phyloP scores from a whole-genome alignment of 2,797 vertebrate genomes.

The Myioborus melanocephalus region DNA sequence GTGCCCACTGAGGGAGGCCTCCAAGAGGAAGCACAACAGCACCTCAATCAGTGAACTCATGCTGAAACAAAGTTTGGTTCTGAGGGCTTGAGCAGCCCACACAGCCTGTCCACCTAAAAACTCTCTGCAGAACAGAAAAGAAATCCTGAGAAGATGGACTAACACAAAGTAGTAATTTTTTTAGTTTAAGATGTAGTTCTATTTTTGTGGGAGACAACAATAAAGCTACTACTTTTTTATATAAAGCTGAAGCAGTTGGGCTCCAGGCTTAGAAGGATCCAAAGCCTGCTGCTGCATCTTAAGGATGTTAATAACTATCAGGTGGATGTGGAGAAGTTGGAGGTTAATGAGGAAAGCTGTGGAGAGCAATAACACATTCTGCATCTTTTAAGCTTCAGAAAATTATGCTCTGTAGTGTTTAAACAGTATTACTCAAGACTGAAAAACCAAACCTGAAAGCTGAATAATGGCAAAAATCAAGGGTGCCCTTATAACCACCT shows the following conservation, averaged over 20 bases:
- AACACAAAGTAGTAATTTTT: background rate
- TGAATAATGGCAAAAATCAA: background rate
- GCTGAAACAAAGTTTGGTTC: rapidly evolving
- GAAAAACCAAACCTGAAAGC: background rate
- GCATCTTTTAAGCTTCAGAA: background rate
- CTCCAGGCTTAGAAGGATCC: background rate
- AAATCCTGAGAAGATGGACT: background rate
- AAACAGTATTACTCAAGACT: background rate
- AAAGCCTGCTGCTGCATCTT: background rate
- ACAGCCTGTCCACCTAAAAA: background rate
- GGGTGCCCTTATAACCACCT: background rate
- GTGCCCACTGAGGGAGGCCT: background rate
- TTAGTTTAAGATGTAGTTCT: background rate
- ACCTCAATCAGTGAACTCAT: rapidly evolving
- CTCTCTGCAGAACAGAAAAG: background rate
- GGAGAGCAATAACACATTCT: background rate
- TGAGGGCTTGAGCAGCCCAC: background rate
- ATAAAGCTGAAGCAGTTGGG: background rate
- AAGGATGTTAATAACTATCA: background rate
- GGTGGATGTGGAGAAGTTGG: background rate
- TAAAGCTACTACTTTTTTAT: background rate
- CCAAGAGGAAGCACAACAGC: background rate
- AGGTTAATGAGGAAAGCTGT: background rate
- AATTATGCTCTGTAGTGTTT: background rate
- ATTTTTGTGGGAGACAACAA: background rate